A percentile compares a stretch with the other conserved stretches of the same genome.
Conservation (phyloP, 2,113 vertebrate genomes). For the Chaetodon trifascialis region DNA sequence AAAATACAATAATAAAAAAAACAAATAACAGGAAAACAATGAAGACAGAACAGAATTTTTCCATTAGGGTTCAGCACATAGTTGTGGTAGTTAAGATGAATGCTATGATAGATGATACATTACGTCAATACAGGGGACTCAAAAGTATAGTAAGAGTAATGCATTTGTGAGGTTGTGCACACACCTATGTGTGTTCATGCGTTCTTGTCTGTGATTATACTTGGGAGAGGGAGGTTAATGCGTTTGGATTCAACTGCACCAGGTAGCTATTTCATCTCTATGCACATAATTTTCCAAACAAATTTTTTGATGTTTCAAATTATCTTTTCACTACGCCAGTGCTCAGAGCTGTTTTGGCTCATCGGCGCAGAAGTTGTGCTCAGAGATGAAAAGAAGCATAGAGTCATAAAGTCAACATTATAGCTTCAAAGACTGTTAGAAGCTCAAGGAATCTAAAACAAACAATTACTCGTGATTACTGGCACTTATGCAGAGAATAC, state of each 20-base stretch:
- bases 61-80: no score
- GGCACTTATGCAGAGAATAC: conserved; percentile 55
- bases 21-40: no score
- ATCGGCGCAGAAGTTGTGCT: conserved; percentile 30
- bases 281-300: conserved; percentile 43
- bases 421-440: conserved; percentile 62
- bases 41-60: no score
- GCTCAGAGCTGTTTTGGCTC: conserved; percentile 41
- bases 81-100: not conserved
- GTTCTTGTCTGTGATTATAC: conserved; percentile 25
- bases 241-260: conserved; percentile 11
- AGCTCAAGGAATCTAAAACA: conserved; percentile 55
- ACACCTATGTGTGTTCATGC: conserved; percentile 4
- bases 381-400: conserved; percentile 65
- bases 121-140: not conserved
- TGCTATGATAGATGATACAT: not conserved
- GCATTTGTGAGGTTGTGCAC: not conserved
- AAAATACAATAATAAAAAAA: no score
- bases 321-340: conserved; percentile 31
- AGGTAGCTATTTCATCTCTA: conserved; percentile 49
- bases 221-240: conserved; percentile 33
- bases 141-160: not conserved
- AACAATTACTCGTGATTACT: conserved; percentile 68
- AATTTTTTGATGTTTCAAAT: conserved; percentile 58
- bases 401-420: conserved; percentile 47